Evolutionary conservation across 2,113 vertebrate genomes (phyloP).

Genomic region (Gobio gobio): DNA sequence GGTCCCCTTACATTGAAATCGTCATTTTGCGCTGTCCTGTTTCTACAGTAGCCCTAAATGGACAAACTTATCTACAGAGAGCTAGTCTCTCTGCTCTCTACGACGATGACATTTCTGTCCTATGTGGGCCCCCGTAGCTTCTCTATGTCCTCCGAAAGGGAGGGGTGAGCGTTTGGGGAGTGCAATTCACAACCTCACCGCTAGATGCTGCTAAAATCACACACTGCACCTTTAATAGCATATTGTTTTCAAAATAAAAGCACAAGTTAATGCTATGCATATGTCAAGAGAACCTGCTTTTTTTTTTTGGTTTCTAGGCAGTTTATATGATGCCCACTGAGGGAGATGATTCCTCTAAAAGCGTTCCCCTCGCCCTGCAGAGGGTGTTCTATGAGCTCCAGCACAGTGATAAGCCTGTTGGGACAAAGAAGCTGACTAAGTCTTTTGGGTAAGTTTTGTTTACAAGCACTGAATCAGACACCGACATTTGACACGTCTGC

Average conservation of each 20-base stretch:
- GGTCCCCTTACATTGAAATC: too few species aligned
- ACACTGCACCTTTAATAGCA: neutral
- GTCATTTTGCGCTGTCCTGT: too few species aligned
- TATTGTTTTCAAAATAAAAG: neutral
- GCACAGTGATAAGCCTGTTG: constrained; percentile 98
- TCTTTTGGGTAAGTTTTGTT: constrained; percentile 89
- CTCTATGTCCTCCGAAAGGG: too few species aligned
- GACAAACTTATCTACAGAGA: too few species aligned
- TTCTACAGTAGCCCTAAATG: too few species aligned
- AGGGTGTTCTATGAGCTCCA: constrained; percentile 98
- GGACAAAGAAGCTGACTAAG: constrained; percentile 98
- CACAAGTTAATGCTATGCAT: neutral
- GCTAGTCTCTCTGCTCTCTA: too few species aligned
- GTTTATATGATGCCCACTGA: constrained; percentile 99
- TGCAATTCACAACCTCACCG: too few species aligned
- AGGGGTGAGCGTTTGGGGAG: too few species aligned
- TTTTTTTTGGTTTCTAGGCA: constrained; percentile 77
- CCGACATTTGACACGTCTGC: neutral
- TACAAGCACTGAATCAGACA: neutral
- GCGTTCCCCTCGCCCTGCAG: constrained; percentile 94
- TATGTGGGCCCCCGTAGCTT: too few species aligned
- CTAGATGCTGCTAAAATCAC: too few species aligned
- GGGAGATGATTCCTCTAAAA: constrained; percentile 98
- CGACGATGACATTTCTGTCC: too few species aligned
- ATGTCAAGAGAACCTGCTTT: neutral